phyloP scores from a whole-genome alignment of 2,797 vertebrate genomes.

The Hoplostethus atlanticus region DNA sequence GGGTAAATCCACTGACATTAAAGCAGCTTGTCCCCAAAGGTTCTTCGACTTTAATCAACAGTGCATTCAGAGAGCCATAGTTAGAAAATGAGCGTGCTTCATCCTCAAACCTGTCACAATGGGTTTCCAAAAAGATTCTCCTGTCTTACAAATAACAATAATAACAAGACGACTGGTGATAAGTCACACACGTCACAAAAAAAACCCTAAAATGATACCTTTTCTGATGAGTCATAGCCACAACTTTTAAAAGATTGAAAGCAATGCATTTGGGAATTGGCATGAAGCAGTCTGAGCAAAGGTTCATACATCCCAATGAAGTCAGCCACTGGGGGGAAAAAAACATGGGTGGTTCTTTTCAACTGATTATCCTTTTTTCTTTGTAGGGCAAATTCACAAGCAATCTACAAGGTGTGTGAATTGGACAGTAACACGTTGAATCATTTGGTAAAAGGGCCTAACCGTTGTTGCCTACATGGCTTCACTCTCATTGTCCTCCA shows the following conservation, averaged over 20 bases:
- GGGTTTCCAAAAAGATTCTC: constrained; percentile 1
- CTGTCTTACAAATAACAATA: not conserved
- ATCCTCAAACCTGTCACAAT: constrained; percentile 13
- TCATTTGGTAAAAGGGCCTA: not conserved
- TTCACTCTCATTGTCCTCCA: too few relatives aligned
- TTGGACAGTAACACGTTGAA: not conserved
- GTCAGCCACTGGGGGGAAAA: not conserved
- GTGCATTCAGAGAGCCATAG: constrained; percentile 35
- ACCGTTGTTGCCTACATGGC: too few relatives aligned
- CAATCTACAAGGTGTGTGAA: not conserved
- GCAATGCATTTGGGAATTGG: not conserved
- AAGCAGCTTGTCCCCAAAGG: constrained; percentile 42
- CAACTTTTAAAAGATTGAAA: not conserved
- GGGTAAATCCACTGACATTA: constrained; percentile 42
- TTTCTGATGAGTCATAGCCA: not conserved
- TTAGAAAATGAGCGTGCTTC: constrained; percentile 28
- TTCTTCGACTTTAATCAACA: constrained; percentile 54
- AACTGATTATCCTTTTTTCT: not conserved
- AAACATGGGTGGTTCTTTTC: not conserved
- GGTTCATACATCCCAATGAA: not conserved
- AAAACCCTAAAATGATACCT: not conserved
- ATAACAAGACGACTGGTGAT: not conserved
- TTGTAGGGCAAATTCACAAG: too few relatives aligned
- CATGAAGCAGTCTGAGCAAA: not conserved
- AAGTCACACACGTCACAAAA: not conserved